A percentile compares a stretch with the other conserved stretches of the same genome.
phyloP scores from a whole-genome alignment of 2,797 vertebrate species.

The Manis javanica region DNA sequence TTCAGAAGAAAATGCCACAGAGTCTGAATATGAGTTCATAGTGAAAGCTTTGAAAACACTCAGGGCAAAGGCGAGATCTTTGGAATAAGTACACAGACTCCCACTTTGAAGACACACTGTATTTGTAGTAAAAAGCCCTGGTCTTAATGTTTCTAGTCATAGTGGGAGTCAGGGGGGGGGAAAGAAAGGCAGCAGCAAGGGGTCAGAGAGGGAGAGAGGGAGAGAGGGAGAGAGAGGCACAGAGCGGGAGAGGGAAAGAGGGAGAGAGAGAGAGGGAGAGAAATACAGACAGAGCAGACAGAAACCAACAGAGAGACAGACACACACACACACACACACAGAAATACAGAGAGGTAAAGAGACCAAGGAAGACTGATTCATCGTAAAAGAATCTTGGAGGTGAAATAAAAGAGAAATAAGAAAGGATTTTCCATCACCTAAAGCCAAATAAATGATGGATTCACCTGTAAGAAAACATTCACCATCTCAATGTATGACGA shows the following conservation, averaged over 20 bases:
- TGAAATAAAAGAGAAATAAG: conserved; percentile 18
- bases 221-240: background rate
- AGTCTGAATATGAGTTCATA: conserved; percentile 61
- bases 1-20: conserved; percentile 68
- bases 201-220: background rate
- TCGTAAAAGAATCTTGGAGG: background rate
- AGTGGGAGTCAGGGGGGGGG: background rate
- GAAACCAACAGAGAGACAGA: no score
- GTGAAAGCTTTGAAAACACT: conserved; percentile 58
- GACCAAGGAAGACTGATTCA: background rate
- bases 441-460: background rate
- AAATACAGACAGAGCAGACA: background rate
- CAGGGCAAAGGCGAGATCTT: conserved; percentile 53
- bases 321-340: no score
- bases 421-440: background rate
- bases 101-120: conserved; percentile 43
- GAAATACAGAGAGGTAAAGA: background rate
- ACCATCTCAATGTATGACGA: background rate
- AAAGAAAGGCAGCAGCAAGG: background rate
- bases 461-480: background rate
- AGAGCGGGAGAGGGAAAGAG: background rate
- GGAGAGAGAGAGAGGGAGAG: background rate
- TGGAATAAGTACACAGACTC: conserved; percentile 49
- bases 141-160: background rate
- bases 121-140: background rate